Evolutionary conservation across 2,113 vertebrate genomes (phyloP).

Genomic region (Misgurnus anguillicaudatus): DNA sequence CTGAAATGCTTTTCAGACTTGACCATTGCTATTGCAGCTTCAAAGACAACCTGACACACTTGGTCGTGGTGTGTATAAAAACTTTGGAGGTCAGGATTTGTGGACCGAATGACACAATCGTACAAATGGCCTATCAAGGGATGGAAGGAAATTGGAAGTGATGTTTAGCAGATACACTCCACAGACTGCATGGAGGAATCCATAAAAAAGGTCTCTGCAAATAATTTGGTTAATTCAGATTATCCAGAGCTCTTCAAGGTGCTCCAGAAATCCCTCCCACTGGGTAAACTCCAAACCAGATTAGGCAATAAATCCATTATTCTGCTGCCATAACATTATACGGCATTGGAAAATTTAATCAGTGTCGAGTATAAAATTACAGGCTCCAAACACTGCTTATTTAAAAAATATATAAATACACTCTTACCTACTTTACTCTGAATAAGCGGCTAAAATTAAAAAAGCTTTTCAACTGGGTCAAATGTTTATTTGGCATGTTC

Average conservation of each 20-base stretch:
- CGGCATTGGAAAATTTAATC: conserved; percentile 23
- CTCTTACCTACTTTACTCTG: background rate
- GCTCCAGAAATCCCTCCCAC: conserved; percentile 43
- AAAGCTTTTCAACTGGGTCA: conserved; percentile 1
- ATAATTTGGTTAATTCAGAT: conserved; percentile 49
- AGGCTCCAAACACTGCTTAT: background rate
- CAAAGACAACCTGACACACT: conserved; percentile 28
- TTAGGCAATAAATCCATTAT: conserved; percentile 46
- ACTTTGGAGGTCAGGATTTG: conserved; percentile 22
- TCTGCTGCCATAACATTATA: conserved; percentile 34
- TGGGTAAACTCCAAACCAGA: conserved; percentile 42
- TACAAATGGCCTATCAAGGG: background rate
- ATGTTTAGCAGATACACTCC: background rate
- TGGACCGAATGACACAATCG: background rate
- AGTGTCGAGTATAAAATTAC: conserved; percentile 25
- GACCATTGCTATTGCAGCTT: background rate
- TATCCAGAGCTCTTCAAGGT: conserved; percentile 50
- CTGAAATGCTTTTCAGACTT: conserved; percentile 26
- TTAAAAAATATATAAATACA: background rate
- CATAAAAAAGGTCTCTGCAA: conserved; percentile 26
- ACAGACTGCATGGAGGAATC: background rate
- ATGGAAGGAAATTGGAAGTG: background rate
- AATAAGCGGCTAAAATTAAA: conserved; percentile 3
- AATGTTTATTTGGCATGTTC: conserved; percentile 10
- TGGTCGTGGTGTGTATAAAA: background rate